phyloP scores from a whole-genome alignment of 1,140 invertebrate species.

The Drosophila miranda region DNA sequence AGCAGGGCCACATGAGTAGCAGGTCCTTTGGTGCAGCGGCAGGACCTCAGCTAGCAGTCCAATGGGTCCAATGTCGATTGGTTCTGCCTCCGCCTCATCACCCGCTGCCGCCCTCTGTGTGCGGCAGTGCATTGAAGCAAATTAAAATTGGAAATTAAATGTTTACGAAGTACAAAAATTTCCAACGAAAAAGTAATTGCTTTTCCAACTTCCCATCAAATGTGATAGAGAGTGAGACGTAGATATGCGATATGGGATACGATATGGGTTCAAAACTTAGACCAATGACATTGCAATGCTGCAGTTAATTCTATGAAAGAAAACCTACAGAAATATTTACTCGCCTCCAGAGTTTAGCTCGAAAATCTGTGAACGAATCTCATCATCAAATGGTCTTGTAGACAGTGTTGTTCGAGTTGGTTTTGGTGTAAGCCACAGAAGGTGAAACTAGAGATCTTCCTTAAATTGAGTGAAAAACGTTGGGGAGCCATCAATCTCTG shows the following conservation, averaged over 20 bases:
- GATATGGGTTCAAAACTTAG: neutral
- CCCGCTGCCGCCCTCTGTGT: constrained; percentile 18
- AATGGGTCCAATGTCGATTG: constrained; percentile 31
- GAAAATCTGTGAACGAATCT: no score
- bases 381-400: no score
- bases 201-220: constrained; percentile 58
- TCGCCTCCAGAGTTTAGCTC: no score
- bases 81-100: constrained; percentile 6
- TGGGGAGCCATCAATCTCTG: constrained; percentile 31
- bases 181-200: constrained; percentile 75
- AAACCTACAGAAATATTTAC: no score
- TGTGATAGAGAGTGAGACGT: constrained; percentile 4
- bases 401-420: neutral
- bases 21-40: constrained; percentile 33
- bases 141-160: constrained; percentile 80
- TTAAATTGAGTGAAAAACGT: neutral
- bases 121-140: constrained; percentile 74
- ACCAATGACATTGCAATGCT: neutral
- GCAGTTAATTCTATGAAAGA: neutral
- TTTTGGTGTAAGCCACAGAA: neutral
- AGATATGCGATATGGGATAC: constrained; percentile 6
- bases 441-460: constrained; percentile 10
- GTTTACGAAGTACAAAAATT: constrained; percentile 77
- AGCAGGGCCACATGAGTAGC: constrained; percentile 36
- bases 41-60: constrained; percentile 47